Evolutionary conservation across 2,797 vertebrate species (phyloP).

Genomic region (Halcyon leucocephala): DNA sequence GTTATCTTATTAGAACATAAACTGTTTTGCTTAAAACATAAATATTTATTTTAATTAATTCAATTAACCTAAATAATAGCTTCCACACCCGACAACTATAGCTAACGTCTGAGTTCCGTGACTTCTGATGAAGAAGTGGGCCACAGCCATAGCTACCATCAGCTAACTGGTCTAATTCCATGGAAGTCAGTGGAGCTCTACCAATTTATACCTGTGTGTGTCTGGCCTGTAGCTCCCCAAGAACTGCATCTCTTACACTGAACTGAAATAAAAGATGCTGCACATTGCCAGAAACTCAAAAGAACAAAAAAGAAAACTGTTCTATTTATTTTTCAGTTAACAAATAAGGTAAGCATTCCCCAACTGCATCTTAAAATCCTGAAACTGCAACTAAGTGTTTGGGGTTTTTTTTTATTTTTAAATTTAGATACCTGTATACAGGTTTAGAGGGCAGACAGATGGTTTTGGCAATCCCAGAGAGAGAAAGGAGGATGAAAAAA

Average conservation of each 20-base stretch:
- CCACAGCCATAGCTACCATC: background rate
- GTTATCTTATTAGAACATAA: conserved; percentile 70
- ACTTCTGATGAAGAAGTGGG: conserved; percentile 21
- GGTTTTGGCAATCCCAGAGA: conserved; percentile 25
- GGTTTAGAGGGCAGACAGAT: conserved; percentile 20
- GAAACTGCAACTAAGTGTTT: background rate
- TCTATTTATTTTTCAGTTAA: background rate
- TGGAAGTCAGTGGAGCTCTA: background rate
- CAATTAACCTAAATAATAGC: conserved; percentile 73
- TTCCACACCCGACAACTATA: conserved; percentile 52
- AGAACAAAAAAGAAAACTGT: background rate
- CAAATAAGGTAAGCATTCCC: background rate
- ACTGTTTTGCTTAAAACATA: conserved; percentile 73
- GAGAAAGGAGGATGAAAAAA: conserved; percentile 29
- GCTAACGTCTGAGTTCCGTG: conserved; percentile 41
- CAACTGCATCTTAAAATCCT: background rate
- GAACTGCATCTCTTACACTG: background rate
- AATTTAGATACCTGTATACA: background rate
- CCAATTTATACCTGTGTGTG: background rate
- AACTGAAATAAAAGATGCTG: background rate
- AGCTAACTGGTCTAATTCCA: background rate
- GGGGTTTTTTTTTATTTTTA: background rate
- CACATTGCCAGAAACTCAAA: background rate
- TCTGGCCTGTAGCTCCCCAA: background rate
- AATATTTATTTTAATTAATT: conserved; percentile 78